These are phyloP conservation scores for Raillietiella orientalis DNA, from an alignment of 2,888 invertebrate genomes.

Conservation along the genomic window DNA sequence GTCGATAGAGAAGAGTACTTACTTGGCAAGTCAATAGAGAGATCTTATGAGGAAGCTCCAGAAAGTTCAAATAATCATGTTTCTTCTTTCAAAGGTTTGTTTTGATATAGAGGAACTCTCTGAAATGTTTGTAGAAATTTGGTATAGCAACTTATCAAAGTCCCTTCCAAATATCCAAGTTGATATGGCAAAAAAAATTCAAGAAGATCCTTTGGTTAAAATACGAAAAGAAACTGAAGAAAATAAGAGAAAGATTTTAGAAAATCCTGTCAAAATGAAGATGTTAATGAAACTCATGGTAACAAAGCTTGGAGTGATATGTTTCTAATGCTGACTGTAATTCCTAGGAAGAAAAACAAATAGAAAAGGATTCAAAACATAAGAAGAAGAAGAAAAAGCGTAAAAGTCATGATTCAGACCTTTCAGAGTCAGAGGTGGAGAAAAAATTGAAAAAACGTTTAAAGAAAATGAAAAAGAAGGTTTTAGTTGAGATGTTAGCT, in stretches of 20 bases:
- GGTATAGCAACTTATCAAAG: constrained; percentile 4
- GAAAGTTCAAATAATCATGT: neutral
- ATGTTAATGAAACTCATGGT: constrained; percentile 40
- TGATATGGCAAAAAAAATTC: constrained; percentile 52
- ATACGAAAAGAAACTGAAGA: constrained; percentile 73
- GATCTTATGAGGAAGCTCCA: constrained; percentile 21
- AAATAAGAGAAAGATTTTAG: constrained; percentile 41
- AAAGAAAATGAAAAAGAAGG: constrained; percentile 4
- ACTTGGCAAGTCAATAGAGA: constrained; percentile 45
- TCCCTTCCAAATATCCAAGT: constrained; percentile 19
- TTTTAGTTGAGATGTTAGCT: constrained; percentile 7
- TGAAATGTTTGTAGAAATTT: too few relatives aligned
- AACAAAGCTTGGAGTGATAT: constrained; percentile 10
- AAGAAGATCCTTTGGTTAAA: constrained; percentile 69
- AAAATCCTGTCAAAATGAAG: constrained; percentile 70
- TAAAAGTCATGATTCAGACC: too few relatives aligned
- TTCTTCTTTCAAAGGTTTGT: constrained; percentile 6
- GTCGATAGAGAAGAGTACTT: constrained; percentile 61
- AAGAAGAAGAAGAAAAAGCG: constrained; percentile 11
- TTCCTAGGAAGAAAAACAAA: constrained; percentile 12
- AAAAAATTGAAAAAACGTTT: constrained; percentile 8
- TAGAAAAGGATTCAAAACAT: constrained; percentile 11
- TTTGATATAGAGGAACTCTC: too few relatives aligned
- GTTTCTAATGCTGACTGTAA: constrained; percentile 3
- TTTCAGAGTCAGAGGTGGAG: too few relatives aligned